These are phyloP conservation scores for Drosophila melanosoma DNA, from an alignment of 2,888 invertebrate species.

Conservation along the genomic window DNA sequence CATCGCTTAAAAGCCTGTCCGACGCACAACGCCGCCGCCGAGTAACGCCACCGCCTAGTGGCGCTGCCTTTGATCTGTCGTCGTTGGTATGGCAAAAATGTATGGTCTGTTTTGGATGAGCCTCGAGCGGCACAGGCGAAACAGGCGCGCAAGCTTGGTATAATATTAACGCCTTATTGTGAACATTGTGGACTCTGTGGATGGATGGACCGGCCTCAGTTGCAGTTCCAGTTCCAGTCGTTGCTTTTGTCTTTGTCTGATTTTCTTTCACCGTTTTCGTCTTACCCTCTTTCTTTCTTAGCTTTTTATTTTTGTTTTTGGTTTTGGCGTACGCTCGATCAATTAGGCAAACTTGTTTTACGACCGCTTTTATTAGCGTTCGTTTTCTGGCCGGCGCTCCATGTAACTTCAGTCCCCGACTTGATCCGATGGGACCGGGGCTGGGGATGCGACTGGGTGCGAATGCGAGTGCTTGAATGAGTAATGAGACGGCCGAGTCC, in stretches of 20 bases:
- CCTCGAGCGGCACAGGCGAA: conserved; percentile 26
- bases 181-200: conserved; percentile 28
- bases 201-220: conserved; percentile 28
- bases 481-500: conserved; percentile 63
- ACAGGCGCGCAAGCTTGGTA: conserved; percentile 58
- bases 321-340: conserved; percentile 84
- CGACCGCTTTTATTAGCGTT: conserved; percentile 83
- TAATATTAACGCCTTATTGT: conserved; percentile 72
- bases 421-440: conserved; percentile 5
- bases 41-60: conserved; percentile 77
- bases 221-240: conserved; percentile 53
- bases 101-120: conserved; percentile 25
- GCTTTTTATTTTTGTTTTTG: conserved; percentile 23
- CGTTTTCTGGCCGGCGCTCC: conserved; percentile 67
- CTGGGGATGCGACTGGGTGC: conserved; percentile 10
- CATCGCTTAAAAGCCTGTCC: conserved; percentile 85
- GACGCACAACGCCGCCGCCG: conserved; percentile 62
- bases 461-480: conserved; percentile 63
- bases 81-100: conserved; percentile 76
- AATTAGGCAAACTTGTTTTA: conserved; percentile 85
- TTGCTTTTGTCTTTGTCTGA: conserved; percentile 62
- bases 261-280: conserved; percentile 36
- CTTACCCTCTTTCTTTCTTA: conserved; percentile 27
- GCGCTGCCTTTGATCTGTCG: conserved; percentile 75
- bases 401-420: conserved; percentile 22